phyloP scores from a whole-genome alignment of 2,113 vertebrate species.

The Myodes glareolus region DNA sequence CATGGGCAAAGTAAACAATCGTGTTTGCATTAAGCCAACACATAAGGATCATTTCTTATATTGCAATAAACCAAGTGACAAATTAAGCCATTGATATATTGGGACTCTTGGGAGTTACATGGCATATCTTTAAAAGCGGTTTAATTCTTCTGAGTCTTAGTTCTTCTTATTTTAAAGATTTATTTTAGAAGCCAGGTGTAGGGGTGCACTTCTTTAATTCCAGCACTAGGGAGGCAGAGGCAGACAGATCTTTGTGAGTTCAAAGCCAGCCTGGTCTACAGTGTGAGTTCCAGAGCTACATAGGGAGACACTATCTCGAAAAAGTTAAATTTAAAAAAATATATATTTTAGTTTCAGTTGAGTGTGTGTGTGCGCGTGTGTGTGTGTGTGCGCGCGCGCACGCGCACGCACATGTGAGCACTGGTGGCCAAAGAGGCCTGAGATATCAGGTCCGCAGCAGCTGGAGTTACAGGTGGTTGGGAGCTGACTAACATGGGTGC shows the following conservation, averaged over 20 bases:
- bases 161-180: background rate
- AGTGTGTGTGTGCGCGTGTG: too few species aligned
- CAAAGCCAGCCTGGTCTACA: background rate
- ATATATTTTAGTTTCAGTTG: background rate
- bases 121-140: background rate
- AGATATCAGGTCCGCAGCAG: background rate
- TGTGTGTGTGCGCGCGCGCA: background rate
- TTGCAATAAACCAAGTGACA: background rate
- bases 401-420: background rate
- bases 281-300: background rate
- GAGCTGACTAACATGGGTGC: background rate
- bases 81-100: background rate
- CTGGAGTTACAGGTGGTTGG: background rate
- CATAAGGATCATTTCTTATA: background rate
- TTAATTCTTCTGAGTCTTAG: background rate
- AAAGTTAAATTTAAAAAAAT: background rate
- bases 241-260: background rate
- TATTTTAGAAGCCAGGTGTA: background rate
- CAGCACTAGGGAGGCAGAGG: background rate
- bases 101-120: background rate
- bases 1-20: background rate
- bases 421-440: background rate
- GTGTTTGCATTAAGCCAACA: rapidly evolving
- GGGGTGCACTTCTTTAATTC: too few species aligned
- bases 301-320: background rate